Conservation (phyloP, 2,888 invertebrate species). For the Theretra japonica region DNA sequence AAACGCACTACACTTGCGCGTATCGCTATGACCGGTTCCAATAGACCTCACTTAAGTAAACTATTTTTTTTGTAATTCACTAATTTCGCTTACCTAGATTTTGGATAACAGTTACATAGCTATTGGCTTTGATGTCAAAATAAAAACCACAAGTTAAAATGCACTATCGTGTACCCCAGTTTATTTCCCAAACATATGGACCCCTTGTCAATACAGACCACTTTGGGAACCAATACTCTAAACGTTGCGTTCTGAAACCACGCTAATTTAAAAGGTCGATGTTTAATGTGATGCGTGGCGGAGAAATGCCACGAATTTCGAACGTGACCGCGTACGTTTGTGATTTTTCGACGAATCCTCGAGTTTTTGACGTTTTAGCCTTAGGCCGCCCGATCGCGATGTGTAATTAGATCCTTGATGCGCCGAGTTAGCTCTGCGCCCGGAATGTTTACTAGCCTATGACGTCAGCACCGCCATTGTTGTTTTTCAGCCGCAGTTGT, state of each 20-base stretch:
- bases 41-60: too few relatives aligned
- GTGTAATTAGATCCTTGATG: constrained; percentile 38
- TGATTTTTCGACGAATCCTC: constrained; percentile 28
- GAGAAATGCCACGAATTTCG: constrained; percentile 35
- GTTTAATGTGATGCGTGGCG: constrained; percentile 28
- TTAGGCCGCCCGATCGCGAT: constrained; percentile 30
- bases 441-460: background rate
- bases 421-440: constrained; percentile 27
- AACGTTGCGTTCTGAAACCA: constrained; percentile 22
- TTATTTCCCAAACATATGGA: too few relatives aligned
- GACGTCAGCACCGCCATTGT: background rate
- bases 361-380: constrained; percentile 34
- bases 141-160: too few relatives aligned
- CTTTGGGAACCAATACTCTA: background rate
- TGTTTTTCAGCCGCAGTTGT: background rate
- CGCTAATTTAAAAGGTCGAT: constrained; percentile 25
- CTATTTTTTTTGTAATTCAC: too few relatives aligned
- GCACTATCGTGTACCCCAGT: too few relatives aligned
- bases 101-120: too few relatives aligned
- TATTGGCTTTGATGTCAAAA: too few relatives aligned
- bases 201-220: too few relatives aligned
- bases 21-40: too few relatives aligned
- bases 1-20: too few relatives aligned
- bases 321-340: constrained; percentile 29
- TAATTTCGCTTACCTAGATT: too few relatives aligned